These are phyloP conservation scores for Cerastis leucographa DNA, from an alignment of 2,888 invertebrate genomes.

Conservation along the genomic window DNA sequence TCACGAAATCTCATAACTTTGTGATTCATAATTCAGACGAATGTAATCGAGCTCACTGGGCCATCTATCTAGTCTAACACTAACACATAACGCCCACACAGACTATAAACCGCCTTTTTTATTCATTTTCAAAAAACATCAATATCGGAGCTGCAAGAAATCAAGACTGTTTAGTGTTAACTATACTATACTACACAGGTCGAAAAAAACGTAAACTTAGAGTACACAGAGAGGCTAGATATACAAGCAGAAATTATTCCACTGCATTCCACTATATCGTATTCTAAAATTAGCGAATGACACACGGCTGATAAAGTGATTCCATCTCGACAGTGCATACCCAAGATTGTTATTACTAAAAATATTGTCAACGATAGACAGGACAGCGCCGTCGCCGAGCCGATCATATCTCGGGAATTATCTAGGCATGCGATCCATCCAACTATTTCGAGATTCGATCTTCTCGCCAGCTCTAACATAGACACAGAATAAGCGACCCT, in stretches of 20 bases:
- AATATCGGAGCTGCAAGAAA: conserved; percentile 13
- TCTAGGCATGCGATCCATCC: conserved; percentile 74
- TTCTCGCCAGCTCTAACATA: conserved; percentile 38
- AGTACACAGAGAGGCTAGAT: conserved; percentile 21
- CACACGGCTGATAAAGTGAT: conserved; percentile 77
- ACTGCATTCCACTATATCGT: conserved; percentile 71
- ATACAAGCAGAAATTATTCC: conserved; percentile 63
- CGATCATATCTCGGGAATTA: conserved; percentile 75
- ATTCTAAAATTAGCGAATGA: conserved; percentile 80
- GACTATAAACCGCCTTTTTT: conserved; percentile 53
- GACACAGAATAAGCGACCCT: conserved; percentile 50
- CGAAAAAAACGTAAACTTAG: conserved; percentile 35
- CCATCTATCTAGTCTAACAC: conserved; percentile 61
- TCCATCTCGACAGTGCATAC: conserved; percentile 74
- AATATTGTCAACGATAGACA: conserved; percentile 77
- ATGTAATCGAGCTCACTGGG: conserved; percentile 68
- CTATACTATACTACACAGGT: conserved; percentile 45
- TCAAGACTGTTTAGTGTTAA: conserved; percentile 4
- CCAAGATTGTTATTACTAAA: conserved; percentile 77
- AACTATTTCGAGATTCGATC: conserved; percentile 50
- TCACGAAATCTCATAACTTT: conserved; percentile 73
- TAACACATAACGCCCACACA: conserved; percentile 51
- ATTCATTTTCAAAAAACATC: conserved; percentile 39
- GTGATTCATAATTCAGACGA: conserved; percentile 79
- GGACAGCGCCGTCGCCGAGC: conserved; percentile 67